A percentile compares a stretch with the other conserved stretches of the same genome.
Evolutionary conservation across 2,888 invertebrate genomes (phyloP).

Genomic region (Drosophila affinis): DNA sequence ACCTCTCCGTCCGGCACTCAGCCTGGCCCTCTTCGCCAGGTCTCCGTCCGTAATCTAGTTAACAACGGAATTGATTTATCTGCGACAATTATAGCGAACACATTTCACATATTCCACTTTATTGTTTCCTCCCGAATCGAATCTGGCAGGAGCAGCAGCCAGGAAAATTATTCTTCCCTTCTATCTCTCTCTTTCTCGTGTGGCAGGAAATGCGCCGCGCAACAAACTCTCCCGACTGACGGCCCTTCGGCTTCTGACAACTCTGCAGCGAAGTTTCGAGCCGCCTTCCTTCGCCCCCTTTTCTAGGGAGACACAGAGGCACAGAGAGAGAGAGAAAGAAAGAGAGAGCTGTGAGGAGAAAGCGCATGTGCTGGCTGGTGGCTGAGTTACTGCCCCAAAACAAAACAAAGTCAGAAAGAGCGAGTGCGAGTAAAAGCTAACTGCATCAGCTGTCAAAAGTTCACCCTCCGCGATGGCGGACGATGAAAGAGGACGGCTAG

Average conservation of each 20-base stretch:
- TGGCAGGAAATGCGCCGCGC: conserved; percentile 47
- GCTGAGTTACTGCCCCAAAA: conserved; percentile 36
- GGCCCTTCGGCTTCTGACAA: conserved; percentile 73
- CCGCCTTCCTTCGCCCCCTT: conserved; percentile 47
- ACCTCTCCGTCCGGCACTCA: neutral
- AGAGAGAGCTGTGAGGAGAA: conserved; percentile 4
- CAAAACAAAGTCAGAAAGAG: conserved; percentile 49
- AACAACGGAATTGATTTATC: conserved; percentile 35
- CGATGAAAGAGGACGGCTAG: neutral
- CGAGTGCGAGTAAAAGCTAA: conserved; percentile 58
- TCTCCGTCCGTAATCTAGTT: conserved; percentile 26
- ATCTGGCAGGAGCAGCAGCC: conserved; percentile 31
- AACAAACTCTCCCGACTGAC: conserved; percentile 67
- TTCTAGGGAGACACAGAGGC: too few species aligned
- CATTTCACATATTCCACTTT: conserved; percentile 40
- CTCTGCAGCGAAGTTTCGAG: conserved; percentile 74
- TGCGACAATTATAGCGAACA: conserved; percentile 21
- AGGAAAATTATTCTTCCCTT: neutral
- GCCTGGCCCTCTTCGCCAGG: neutral
- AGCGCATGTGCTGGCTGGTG: conserved; percentile 37
- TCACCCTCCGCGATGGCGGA: conserved; percentile 14
- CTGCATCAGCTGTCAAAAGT: conserved; percentile 61
- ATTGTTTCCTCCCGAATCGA: conserved; percentile 5
- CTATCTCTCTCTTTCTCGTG: neutral
- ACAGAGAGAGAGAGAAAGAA: conserved; percentile 9